Evolutionary conservation across 2,888 invertebrate species (phyloP), one percentile per base, ranked within the genome.

Genomic region (Labia minor): DNA sequence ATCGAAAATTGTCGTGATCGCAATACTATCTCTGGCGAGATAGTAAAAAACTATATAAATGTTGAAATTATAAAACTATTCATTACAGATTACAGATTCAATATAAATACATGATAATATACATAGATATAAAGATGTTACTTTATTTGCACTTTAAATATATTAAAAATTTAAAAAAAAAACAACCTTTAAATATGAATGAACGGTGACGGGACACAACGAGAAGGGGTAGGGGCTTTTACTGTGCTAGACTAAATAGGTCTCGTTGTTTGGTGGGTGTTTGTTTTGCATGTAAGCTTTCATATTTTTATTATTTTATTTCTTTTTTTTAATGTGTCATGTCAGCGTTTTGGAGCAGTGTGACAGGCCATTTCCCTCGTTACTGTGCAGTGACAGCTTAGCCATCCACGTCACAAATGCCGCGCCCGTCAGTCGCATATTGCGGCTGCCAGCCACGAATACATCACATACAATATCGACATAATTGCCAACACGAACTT

Each of bases 281-380:
- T 49, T 49, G 49, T 49, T 49, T 49, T 49, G 49, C 14, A 49
- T 49, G 16, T 49, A 49, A 49, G 49, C 49, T 49, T 49, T 49
- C 49, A 49, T 49, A n/a, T 14, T 49, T 49, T 49, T 49, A n/a
- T 49, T 49, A 49, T 49, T 49, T 49, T 49, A 49, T 49, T 16
- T 49, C 49, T 64, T 66, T 68, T 68, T 64, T 67, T 67, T 67
- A 68, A 65, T 67, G 65, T 67, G 63, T 66, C 67, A 64, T 62
- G 67, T 68, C 68, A 68, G 49, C 68, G 68, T 68, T 67, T 64
- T 67, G 62, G 63, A 64, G 64, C 63, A 68, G 62, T 67, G 61
- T 68, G 68, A 68, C 68, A 68, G 68, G 66, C 67, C 68, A 68
- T 68, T 68, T 68, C 67, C 68, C 68, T 67, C 61, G 67, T 68